phyloP scores from a whole-genome alignment of 2,113 vertebrate genomes.

The Lontra canadensis region DNA sequence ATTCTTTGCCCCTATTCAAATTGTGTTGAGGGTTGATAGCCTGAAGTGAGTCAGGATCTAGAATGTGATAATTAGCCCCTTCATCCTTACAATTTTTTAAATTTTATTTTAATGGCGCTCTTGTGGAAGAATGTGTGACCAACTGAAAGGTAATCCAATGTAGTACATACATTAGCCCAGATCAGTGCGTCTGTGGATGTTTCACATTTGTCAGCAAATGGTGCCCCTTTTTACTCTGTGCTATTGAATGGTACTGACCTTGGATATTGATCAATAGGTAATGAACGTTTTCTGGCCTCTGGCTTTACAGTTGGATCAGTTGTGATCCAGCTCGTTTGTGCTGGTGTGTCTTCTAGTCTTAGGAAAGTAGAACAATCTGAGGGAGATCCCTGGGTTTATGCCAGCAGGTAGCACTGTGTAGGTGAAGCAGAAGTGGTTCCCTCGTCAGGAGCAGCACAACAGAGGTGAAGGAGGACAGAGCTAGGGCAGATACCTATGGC shows the following conservation, averaged over 20 bases:
- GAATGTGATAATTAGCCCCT: background rate
- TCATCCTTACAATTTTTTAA: background rate
- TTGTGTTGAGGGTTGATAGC: background rate
- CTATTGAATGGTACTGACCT: background rate
- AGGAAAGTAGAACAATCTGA: background rate
- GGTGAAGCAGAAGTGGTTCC: background rate
- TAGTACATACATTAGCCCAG: background rate
- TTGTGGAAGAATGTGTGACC: background rate
- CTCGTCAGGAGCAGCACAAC: background rate
- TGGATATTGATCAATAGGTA: background rate
- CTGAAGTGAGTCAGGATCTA: background rate
- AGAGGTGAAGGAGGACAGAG: background rate
- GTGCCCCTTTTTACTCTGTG: background rate
- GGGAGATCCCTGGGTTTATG: background rate
- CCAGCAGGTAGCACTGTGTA: background rate
- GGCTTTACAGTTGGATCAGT: background rate
- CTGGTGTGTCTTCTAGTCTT: background rate
- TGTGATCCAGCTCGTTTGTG: background rate
- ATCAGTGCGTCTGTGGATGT: background rate
- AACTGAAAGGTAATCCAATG: background rate
- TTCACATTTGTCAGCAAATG: background rate
- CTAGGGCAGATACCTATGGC: background rate
- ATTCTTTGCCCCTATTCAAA: background rate
- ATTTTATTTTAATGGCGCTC: background rate
- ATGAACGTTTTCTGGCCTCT: background rate